phyloP scores from a whole-genome alignment of 92 coral and sea anemone species.

The Zoanthus sansibaricus region DNA sequence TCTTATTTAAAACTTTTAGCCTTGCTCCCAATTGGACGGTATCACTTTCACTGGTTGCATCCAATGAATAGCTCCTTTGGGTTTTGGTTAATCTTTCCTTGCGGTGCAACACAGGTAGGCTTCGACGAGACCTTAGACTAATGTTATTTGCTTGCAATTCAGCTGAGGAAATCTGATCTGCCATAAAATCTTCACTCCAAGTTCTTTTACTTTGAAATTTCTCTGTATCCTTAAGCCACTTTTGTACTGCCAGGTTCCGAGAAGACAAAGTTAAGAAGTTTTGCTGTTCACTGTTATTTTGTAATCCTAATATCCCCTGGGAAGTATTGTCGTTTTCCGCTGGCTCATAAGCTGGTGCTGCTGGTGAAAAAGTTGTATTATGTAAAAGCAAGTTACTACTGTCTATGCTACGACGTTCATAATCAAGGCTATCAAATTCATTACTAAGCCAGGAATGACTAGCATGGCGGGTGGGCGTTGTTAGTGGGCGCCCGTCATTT shows the following conservation, averaged over 20 bases:
- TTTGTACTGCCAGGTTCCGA: constrained; percentile 33
- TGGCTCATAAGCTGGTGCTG: background rate
- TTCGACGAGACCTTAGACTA: constrained; percentile 9
- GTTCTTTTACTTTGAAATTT: background rate
- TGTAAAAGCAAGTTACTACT: background rate
- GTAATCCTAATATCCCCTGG: background rate
- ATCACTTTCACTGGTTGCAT: constrained; percentile 31
- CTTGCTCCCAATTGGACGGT: background rate
- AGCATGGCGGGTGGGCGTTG: constrained; percentile 63
- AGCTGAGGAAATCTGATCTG: background rate
- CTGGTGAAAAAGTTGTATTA: background rate
- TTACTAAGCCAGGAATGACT: constrained; percentile 49
- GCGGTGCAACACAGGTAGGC: background rate
- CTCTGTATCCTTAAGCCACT: constrained; percentile 57
- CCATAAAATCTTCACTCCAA: background rate
- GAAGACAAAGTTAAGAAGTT: constrained; percentile 9
- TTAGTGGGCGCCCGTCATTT: constrained; percentile 23
- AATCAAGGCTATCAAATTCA: constrained; percentile 59
- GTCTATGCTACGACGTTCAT: constrained; percentile 1
- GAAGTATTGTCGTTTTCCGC: background rate
- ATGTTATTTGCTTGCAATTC: background rate
- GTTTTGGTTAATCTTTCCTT: background rate
- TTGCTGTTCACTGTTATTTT: background rate
- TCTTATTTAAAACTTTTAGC: constrained; percentile 40
- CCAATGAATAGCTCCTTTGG: background rate